A percentile compares a stretch with the other conserved stretches of the same genome.
Conservation (phyloP, 2,888 invertebrate genomes). For the Dryomyza anilis region DNA sequence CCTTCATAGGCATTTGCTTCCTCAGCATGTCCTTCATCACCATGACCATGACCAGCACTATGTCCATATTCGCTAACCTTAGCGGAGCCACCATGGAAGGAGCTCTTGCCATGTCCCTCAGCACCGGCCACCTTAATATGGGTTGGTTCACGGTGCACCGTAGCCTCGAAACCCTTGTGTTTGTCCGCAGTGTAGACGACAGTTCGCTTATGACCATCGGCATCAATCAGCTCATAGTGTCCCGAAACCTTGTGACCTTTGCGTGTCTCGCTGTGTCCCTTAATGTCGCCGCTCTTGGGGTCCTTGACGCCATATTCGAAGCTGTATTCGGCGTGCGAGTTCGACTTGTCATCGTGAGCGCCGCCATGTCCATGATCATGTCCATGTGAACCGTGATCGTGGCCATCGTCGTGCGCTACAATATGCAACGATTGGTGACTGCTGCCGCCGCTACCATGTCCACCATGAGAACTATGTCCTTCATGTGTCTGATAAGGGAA, state of each 20-base stretch:
- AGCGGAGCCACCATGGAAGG: slow-evolving; percentile 33
- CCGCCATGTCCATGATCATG: slow-evolving; percentile 31
- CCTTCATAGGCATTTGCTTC: no score
- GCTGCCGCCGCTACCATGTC: not conserved
- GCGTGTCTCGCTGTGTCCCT: slow-evolving; percentile 45
- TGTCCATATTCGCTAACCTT: slow-evolving; percentile 32
- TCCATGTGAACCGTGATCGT: slow-evolving; percentile 38
- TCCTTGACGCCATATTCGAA: slow-evolving; percentile 50
- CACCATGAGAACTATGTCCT: not conserved
- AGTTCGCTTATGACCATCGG: slow-evolving; percentile 52
- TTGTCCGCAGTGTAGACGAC: slow-evolving; percentile 52
- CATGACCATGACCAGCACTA: not conserved
- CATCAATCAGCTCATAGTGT: slow-evolving; percentile 52
- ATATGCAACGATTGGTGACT: not conserved
- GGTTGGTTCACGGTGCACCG: slow-evolving; percentile 45
- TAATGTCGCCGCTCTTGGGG: slow-evolving; percentile 49
- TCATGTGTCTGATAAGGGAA: slow-evolving; percentile 23
- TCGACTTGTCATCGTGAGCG: slow-evolving; percentile 39
- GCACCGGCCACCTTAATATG: slow-evolving; percentile 34
- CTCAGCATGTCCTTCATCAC: not conserved
- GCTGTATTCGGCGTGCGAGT: slow-evolving; percentile 47
- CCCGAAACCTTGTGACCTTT: slow-evolving; percentile 51
- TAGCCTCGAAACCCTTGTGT: slow-evolving; percentile 50
- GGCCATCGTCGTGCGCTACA: slow-evolving; percentile 5
- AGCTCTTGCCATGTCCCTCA: slow-evolving; percentile 30